Evolutionary conservation across 1,140 invertebrate genomes (phyloP).

Genomic region (Tetramorium simillimum): DNA sequence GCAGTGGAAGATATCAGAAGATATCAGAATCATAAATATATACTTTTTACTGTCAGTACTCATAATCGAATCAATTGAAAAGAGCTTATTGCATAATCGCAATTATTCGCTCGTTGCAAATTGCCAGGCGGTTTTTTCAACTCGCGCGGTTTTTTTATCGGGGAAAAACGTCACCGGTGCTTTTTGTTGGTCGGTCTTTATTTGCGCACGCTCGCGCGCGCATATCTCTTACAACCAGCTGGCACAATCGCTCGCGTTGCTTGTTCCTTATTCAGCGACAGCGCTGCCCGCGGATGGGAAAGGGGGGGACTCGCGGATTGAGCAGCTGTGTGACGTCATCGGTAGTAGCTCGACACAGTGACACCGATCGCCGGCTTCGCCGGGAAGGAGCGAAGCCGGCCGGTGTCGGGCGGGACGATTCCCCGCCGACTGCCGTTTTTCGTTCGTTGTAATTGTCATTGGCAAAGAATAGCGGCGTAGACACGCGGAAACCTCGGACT

Average conservation of each 20-base stretch:
- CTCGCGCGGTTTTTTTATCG: neutral
- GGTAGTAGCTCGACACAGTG: slow-evolving; percentile 79
- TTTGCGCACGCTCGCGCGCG: slow-evolving; percentile 11
- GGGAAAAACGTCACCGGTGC: slow-evolving; percentile 15
- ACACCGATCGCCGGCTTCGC: slow-evolving; percentile 76
- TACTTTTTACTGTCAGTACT: neutral
- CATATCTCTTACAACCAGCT: slow-evolving; percentile 60
- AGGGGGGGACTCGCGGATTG: slow-evolving; percentile 64
- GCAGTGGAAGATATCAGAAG: too few relatives aligned
- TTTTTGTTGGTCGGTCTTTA: slow-evolving; percentile 45
- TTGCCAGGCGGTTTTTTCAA: neutral
- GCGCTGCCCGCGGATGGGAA: slow-evolving; percentile 5
- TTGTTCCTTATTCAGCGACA: slow-evolving; percentile 65
- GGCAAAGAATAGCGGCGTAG: slow-evolving; percentile 21
- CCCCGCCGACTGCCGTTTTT: neutral
- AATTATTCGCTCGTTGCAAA: neutral
- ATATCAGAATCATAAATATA: neutral
- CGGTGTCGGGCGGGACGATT: slow-evolving; percentile 52
- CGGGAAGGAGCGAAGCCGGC: slow-evolving; percentile 58
- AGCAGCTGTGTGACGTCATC: slow-evolving; percentile 76
- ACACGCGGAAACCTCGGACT: slow-evolving; percentile 36
- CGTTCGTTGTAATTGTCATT: slow-evolving; percentile 42
- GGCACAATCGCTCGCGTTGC: slow-evolving; percentile 55
- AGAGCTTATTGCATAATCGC: neutral
- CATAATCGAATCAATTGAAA: neutral